These are phyloP conservation scores for Octodonta nipae DNA, from an alignment of 2,888 invertebrate genomes.

Conservation along the genomic window DNA sequence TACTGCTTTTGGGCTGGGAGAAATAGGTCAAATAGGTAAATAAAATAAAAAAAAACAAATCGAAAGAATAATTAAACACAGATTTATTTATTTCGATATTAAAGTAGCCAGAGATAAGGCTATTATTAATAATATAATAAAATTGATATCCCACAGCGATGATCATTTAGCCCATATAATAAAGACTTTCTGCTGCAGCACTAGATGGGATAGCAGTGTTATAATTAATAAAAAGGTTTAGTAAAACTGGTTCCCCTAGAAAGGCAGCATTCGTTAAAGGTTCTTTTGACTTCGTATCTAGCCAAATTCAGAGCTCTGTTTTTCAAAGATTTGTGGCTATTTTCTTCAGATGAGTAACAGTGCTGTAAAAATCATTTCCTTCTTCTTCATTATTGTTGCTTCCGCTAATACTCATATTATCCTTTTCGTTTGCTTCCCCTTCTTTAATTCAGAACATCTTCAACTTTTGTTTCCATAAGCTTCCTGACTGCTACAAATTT, in stretches of 20 bases:
- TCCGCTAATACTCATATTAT: slow-evolving; percentile 1
- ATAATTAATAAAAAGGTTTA: background rate
- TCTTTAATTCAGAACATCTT: slow-evolving; percentile 1
- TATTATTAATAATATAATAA: background rate
- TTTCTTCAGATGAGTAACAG: slow-evolving; percentile 2
- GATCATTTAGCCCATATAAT: slow-evolving; percentile 2
- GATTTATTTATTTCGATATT: slow-evolving; percentile 2
- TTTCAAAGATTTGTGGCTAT: slow-evolving; percentile 1
- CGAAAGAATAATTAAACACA: slow-evolving; percentile 1
- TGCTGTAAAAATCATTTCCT: slow-evolving; percentile 3
- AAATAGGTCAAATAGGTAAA: too few relatives aligned
- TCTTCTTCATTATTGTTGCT: slow-evolving; percentile 2
- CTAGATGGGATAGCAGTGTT: slow-evolving; percentile 3
- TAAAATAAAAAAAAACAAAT: slow-evolving; percentile 1
- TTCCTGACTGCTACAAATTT: slow-evolving; percentile 1
- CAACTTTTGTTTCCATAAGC: slow-evolving; percentile 1
- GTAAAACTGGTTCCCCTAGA: background rate
- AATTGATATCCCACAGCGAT: slow-evolving; percentile 2
- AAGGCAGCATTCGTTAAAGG: slow-evolving; percentile 1
- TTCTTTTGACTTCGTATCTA: slow-evolving; percentile 1
- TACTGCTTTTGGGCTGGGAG: slow-evolving; percentile 14
- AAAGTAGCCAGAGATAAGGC: too few relatives aligned
- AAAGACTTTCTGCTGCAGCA: slow-evolving; percentile 3
- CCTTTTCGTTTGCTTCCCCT: background rate
- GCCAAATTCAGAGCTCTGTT: slow-evolving; percentile 1